A percentile compares a stretch with the other conserved stretches of the same genome.
phyloP scores from a whole-genome alignment of 2,888 invertebrate genomes.

The Fragum sueziense region DNA sequence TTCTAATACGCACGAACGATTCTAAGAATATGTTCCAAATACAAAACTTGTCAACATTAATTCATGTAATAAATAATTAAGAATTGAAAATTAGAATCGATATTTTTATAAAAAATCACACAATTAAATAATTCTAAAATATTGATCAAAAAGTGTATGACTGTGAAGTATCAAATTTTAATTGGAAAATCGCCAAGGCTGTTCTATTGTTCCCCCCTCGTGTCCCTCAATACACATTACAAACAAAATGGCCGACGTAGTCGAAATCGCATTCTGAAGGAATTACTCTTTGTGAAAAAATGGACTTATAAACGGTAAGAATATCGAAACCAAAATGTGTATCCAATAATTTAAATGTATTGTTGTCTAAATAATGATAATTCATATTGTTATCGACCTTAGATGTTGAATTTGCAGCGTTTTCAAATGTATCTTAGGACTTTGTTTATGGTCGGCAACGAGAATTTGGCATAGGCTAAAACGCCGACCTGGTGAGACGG shows the following conservation, averaged over 20 bases:
- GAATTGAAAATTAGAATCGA: no score
- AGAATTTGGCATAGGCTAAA: constrained; percentile 46
- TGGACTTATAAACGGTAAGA: constrained; percentile 16
- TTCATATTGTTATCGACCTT: background rate
- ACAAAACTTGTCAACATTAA: no score
- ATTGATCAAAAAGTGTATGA: background rate
- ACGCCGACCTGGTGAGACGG: constrained; percentile 18
- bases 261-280: constrained; percentile 26
- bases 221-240: constrained; percentile 26
- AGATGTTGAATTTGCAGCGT: background rate
- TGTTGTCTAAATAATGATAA: background rate
- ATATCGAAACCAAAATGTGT: background rate
- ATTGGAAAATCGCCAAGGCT: constrained; percentile 14
- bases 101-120: no score
- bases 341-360: background rate
- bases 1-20: no score
- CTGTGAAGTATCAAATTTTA: background rate
- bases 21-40: no score
- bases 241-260: constrained; percentile 56
- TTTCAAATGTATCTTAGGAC: constrained; percentile 46
- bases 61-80: no score
- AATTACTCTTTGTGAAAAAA: constrained; percentile 3
- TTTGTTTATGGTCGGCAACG: constrained; percentile 58
- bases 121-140: no score
- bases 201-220: constrained; percentile 1